Percentiles rank a stretch among this genome's conserved stretches.
Conservation (phyloP, 1,140 invertebrate species). For the Drosophila saltans region DNA sequence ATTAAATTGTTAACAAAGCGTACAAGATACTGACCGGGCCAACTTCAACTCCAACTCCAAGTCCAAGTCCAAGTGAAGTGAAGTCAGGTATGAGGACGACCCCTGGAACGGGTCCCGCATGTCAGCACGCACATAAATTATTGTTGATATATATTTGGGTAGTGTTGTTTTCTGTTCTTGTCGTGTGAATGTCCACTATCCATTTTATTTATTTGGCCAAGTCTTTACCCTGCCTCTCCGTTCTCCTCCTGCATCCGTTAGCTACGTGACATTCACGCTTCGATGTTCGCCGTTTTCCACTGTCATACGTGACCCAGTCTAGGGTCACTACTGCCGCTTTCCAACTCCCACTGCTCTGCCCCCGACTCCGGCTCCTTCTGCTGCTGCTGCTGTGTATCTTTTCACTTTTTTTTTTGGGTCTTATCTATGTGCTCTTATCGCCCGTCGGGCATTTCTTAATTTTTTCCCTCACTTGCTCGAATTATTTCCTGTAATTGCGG, state of each 20-base stretch:
- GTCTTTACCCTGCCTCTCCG: background rate
- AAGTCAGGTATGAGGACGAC: slow-evolving; percentile 21
- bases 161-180: slow-evolving; percentile 22
- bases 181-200: slow-evolving; percentile 76
- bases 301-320: slow-evolving; percentile 60
- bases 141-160: slow-evolving; percentile 77
- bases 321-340: slow-evolving; percentile 42
- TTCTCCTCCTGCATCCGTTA: background rate
- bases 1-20: slow-evolving; percentile 81
- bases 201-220: slow-evolving; percentile 71
- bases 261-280: slow-evolving; percentile 80
- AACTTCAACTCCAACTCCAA: too few species aligned
- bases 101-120: slow-evolving; percentile 59
- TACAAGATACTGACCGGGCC: slow-evolving; percentile 61
- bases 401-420: slow-evolving; percentile 50
- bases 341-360: background rate
- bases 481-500: slow-evolving; percentile 80
- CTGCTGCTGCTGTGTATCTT: slow-evolving; percentile 61
- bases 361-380: background rate
- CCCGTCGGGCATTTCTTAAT: slow-evolving; percentile 55
- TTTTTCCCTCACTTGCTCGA: slow-evolving; percentile 60
- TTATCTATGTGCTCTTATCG: slow-evolving; percentile 70
- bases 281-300: slow-evolving; percentile 46
- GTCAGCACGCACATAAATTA: slow-evolving; percentile 80
- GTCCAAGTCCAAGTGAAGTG: background rate